These are phyloP conservation scores for Esperia sulphurella DNA, from an alignment of 2,888 invertebrate species.

Conservation along the genomic window DNA sequence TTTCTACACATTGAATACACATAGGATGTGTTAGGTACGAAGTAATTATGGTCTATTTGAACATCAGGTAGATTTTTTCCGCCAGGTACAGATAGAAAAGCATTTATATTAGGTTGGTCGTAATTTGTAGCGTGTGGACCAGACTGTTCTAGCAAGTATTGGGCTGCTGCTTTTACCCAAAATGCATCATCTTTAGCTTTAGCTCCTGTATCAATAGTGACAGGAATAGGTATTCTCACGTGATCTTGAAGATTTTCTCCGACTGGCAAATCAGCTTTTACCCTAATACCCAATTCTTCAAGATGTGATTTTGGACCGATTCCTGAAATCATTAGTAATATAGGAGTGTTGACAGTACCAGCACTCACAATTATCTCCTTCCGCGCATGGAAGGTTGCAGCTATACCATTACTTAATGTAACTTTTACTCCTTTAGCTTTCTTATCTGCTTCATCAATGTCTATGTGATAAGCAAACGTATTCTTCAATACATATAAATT, in stretches of 20 bases:
- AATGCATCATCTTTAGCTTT: conserved; percentile 40
- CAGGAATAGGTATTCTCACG: conserved; percentile 61
- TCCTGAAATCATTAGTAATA: conserved; percentile 59
- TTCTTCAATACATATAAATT: conserved; percentile 59
- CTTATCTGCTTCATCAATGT: conserved; percentile 32
- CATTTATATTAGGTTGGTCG: conserved; percentile 65
- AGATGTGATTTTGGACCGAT: conserved; percentile 54
- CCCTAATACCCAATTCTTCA: conserved; percentile 41
- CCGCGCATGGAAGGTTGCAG: conserved; percentile 37
- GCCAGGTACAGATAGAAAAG: conserved; percentile 54
- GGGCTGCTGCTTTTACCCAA: conserved; percentile 55
- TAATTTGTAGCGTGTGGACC: conserved; percentile 64
- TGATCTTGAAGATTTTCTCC: conserved; percentile 73
- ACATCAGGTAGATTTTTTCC: conserved; percentile 55
- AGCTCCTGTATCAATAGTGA: conserved; percentile 54
- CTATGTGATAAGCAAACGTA: conserved; percentile 38
- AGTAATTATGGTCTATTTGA: conserved; percentile 69
- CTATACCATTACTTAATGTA: conserved; percentile 35
- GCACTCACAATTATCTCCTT: conserved; percentile 63
- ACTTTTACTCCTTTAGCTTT: conserved; percentile 48
- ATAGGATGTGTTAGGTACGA: conserved; percentile 56
- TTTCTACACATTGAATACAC: conserved; percentile 48
- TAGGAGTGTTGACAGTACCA: conserved; percentile 58
- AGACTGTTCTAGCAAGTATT: conserved; percentile 57
- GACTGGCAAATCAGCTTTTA: conserved; percentile 50